Conservation (phyloP, 2,113 vertebrate genomes). For the Rafetus swinhoei region DNA sequence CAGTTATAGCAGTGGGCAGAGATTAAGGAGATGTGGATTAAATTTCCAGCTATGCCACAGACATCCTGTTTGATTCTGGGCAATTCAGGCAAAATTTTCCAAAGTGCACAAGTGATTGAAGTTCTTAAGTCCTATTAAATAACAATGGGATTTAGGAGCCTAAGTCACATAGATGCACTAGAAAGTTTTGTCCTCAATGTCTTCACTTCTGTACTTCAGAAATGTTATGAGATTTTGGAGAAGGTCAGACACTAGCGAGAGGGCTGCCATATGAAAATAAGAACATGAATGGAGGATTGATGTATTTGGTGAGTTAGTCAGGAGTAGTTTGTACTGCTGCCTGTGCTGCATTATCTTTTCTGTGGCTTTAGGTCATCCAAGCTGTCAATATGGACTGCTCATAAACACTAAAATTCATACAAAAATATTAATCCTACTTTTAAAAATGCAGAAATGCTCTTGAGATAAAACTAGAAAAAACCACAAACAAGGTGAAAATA, state of each 20-base stretch:
- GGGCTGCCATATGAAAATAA: neutral
- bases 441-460: neutral
- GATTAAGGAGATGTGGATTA: neutral
- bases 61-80: neutral
- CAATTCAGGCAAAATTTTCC: neutral
- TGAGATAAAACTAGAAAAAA: neutral
- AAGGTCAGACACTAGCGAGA: neutral
- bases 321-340: neutral
- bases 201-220: neutral
- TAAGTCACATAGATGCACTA: neutral
- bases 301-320: neutral
- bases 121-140: no score
- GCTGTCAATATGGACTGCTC: neutral
- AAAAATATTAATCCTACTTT: neutral
- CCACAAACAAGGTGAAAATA: neutral
- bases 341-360: neutral
- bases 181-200: neutral
- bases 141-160: neutral
- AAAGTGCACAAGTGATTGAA: neutral
- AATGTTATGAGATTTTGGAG: neutral
- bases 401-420: neutral
- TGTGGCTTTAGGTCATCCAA: neutral
- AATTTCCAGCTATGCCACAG: neutral
- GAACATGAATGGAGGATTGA: neutral
- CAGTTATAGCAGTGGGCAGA: no score